These are phyloP conservation scores for Crossaster papposus DNA, from an alignment of 53 echinoderm and acorn worm species.

Conservation along the genomic window DNA sequence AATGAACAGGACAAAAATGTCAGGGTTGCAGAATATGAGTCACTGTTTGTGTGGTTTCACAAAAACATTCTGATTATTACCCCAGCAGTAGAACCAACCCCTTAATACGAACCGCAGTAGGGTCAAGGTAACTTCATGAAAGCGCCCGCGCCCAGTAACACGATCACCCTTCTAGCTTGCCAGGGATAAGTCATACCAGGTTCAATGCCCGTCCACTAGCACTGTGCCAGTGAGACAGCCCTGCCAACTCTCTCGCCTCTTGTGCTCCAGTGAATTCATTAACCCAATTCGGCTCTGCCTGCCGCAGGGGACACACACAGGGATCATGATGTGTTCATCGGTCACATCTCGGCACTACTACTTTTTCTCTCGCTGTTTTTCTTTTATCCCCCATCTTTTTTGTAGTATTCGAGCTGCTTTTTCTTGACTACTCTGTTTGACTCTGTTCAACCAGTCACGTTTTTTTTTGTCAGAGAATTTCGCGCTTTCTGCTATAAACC, in stretches of 20 bases:
- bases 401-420: not conserved
- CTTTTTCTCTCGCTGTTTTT: not conserved
- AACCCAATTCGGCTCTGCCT: constrained; percentile 41
- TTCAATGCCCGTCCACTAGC: constrained; percentile 24
- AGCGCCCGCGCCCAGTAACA: constrained; percentile 5
- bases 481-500: too few relatives aligned
- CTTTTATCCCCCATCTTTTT: not conserved
- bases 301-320: not conserved
- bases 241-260: constrained; percentile 5
- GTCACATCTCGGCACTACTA: not conserved
- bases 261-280: constrained; percentile 47
- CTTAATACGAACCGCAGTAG: not conserved
- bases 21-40: constrained; percentile 30
- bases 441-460: not conserved
- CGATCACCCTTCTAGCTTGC: constrained; percentile 7
- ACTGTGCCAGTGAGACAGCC: not conserved
- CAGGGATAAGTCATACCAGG: constrained; percentile 16
- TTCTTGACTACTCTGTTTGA: not conserved
- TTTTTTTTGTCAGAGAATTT: not conserved
- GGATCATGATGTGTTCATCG: constrained; percentile 45
- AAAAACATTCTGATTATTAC: constrained; percentile 15
- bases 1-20: constrained; percentile 10
- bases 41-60: constrained; percentile 19
- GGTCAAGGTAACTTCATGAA: constrained; percentile 44
- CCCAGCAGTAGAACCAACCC: not conserved